phyloP scores from a whole-genome alignment of 1,140 invertebrate species.

The Trachymyrmex septentrionalis region DNA sequence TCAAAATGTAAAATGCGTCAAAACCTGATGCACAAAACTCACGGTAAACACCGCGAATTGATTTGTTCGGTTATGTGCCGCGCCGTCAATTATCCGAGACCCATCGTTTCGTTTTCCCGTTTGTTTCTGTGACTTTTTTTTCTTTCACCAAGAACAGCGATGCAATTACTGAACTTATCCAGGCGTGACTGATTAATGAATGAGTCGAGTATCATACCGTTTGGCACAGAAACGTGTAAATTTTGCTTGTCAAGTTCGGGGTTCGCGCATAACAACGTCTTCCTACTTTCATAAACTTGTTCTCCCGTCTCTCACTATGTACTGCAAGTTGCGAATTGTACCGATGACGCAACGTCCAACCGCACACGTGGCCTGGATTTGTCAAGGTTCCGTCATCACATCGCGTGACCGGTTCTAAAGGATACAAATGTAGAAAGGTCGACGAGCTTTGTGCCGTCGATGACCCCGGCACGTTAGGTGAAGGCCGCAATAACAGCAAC shows the following conservation, averaged over 20 bases:
- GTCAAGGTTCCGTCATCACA: constrained; percentile 57
- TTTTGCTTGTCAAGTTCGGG: neutral
- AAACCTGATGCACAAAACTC: neutral
- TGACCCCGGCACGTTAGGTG: constrained; percentile 48
- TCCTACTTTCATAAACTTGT: constrained; percentile 44
- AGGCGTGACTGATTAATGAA: neutral
- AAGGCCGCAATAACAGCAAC: constrained; percentile 56
- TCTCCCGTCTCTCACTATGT: neutral
- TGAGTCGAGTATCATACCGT: neutral
- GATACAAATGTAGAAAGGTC: constrained; percentile 56
- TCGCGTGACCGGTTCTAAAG: constrained; percentile 59
- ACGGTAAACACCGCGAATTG: constrained; percentile 48
- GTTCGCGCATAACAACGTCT: neutral
- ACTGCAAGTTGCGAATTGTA: constrained; percentile 30
- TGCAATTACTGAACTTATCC: neutral
- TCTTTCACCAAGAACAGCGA: neutral
- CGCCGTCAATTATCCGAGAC: neutral
- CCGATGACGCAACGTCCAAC: constrained; percentile 32
- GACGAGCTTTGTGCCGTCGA: constrained; percentile 57
- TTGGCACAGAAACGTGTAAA: neutral
- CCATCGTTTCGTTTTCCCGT: neutral
- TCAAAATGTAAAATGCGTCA: constrained; percentile 1
- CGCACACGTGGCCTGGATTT: constrained; percentile 46
- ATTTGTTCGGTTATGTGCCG: constrained; percentile 42
- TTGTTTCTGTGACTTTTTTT: neutral